Evolutionary conservation across 2,113 vertebrate species (phyloP).

Genomic region (Brachypteracias leptosomus): DNA sequence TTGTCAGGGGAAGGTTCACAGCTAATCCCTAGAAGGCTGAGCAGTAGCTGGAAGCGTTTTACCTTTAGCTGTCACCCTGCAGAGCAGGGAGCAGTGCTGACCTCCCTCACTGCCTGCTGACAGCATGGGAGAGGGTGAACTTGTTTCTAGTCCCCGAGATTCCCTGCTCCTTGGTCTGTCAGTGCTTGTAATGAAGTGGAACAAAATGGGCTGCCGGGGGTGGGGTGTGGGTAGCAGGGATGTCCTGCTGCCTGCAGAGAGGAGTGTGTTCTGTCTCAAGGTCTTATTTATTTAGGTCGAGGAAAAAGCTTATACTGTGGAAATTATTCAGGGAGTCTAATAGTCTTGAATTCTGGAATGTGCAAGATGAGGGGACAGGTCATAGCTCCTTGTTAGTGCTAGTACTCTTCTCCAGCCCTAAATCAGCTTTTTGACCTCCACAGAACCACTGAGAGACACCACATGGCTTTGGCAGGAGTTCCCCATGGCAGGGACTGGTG

Average conservation of each 20-base stretch:
- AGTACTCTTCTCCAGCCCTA: neutral
- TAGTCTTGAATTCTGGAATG: neutral
- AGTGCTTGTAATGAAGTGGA: neutral
- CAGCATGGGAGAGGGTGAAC: neutral
- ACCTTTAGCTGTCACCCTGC: neutral
- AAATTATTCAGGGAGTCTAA: neutral
- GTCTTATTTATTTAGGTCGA: neutral
- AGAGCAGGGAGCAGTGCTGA: neutral
- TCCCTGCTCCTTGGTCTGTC: neutral
- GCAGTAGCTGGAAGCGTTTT: neutral
- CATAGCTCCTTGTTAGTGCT: neutral
- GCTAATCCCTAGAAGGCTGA: neutral
- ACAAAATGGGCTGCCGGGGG: neutral
- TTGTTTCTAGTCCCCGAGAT: neutral
- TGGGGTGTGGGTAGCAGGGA: neutral
- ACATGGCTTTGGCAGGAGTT: neutral
- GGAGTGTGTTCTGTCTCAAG: neutral
- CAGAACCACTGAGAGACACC: neutral
- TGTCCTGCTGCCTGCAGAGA: neutral
- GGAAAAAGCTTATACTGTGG: neutral
- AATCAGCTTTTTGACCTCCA: neutral
- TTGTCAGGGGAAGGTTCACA: neutral
- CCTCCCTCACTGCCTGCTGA: neutral
- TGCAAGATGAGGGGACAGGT: neutral
- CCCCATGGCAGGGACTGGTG: neutral